phyloP scores from a whole-genome alignment of 2,113 vertebrate species.

The Hyaena hyaena region DNA sequence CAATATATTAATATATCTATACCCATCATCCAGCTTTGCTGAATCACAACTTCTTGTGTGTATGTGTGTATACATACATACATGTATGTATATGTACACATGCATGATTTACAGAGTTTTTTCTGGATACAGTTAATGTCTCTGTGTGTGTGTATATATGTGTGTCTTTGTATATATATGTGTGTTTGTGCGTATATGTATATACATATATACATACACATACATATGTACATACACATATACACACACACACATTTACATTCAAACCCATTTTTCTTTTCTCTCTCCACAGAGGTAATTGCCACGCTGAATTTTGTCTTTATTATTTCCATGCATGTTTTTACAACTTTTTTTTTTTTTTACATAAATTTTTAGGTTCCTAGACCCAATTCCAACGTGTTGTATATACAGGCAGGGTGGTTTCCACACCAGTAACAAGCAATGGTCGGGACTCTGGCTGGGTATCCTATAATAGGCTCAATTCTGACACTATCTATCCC shows the following conservation, averaged over 20 bases:
- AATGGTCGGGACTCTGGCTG: no score
- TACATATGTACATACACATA: no score
- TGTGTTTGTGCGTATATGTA: no score
- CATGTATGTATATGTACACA: no score
- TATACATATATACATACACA: no score
- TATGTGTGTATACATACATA: no score
- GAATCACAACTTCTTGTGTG: neutral
- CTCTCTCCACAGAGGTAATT: neutral
- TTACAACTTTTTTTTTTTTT: neutral
- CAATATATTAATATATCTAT: no score
- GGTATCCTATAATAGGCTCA: neutral
- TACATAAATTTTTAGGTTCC: neutral
- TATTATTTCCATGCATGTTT: neutral
- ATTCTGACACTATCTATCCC: neutral
- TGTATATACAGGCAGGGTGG: neutral
- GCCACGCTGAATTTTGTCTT: neutral
- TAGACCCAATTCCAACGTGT: neutral
- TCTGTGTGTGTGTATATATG: no score
- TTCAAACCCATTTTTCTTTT: neutral
- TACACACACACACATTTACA: no score
- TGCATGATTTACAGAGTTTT: neutral
- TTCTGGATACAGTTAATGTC: no score
- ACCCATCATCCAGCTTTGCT: neutral
- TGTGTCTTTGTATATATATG: neutral
- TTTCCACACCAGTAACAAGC: neutral